phyloP scores from a whole-genome alignment of 1,140 invertebrate species.

The Saccostrea cuccullata region DNA sequence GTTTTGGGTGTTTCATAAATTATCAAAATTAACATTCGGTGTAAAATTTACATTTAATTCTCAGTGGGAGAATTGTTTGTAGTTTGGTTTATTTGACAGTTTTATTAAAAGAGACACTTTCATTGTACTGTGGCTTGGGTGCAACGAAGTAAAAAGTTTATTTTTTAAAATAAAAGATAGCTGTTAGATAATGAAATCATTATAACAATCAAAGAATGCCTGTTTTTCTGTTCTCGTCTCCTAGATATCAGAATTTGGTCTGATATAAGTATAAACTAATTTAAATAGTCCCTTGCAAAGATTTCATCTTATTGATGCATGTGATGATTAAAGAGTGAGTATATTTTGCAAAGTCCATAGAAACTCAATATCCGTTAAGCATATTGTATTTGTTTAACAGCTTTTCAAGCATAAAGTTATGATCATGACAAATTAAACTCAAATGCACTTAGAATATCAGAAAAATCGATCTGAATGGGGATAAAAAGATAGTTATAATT shows the following conservation, averaged over 20 bases:
- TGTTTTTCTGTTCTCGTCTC: background rate
- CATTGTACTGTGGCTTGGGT: background rate
- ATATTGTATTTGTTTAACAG: background rate
- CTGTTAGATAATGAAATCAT: background rate
- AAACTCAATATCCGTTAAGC: background rate
- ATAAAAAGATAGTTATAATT: too few species aligned
- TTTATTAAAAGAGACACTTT: conserved; percentile 4
- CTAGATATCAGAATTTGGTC: background rate
- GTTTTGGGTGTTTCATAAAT: background rate
- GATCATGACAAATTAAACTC: too few species aligned
- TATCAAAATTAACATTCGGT: background rate
- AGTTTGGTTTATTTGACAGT: conserved; percentile 15
- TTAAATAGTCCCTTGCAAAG: background rate
- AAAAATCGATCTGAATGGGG: too few species aligned
- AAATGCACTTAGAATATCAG: too few species aligned
- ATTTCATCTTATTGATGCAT: background rate
- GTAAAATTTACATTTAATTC: background rate
- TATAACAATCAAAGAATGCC: background rate
- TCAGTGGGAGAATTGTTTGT: background rate
- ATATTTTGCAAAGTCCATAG: background rate
- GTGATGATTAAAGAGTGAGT: background rate
- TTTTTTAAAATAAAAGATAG: too few species aligned
- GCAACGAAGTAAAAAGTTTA: background rate
- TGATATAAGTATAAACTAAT: background rate
- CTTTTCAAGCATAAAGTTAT: too few species aligned